Base-by-base conservation (phyloP, 2,113 vertebrate species). In the Grallaria varia region DNA sequence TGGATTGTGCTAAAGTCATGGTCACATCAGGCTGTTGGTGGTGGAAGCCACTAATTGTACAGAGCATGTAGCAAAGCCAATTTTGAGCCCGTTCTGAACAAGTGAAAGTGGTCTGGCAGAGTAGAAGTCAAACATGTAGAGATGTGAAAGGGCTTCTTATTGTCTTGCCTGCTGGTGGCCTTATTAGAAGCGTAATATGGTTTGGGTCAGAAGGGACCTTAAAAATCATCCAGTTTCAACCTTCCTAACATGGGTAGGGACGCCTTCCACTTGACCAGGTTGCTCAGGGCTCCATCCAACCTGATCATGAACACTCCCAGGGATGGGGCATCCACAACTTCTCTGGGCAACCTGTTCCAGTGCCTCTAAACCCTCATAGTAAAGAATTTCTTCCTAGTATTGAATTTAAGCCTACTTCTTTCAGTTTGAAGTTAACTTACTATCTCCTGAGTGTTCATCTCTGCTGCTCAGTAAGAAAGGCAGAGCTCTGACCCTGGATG, bases 31-130 rank as follows among this genome's bases (percentile, higher is more conserved):
- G 24, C 20, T 74, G 23, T 15, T 63, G 35, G 19, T 53, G 8
- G 4, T 88, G 16, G 60, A 86, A 86, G 22, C 15, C 35, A 24
- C 10, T 30, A 35, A 21, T 10, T 42, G 24, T 27, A 10, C 20
- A 39, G 22, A 18, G 2, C 21, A 13, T 0, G 0, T 7, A 67
- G 10, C 10, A 44, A 49, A 75, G 33, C 25, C 4, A 4, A 35
- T 16, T 59, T 78, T 44, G 67, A 83, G 9, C 6, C 27, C 23
- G 4, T 8, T 64, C 37, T 85, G 52, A 13, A 42, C 13, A 53
- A 40, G 24, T 15, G 20, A 52, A 66, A 83, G 62, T 17, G 20
- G 14, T 73, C 17, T 80, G 35, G 9, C 25, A 71, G 35, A 69
- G 24, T 8, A 58, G 21, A 75, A 81, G 28, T 5, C 30, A 66